Evolutionary conservation across 2,888 invertebrate genomes (phyloP).

Genomic region (Salticus scenicus): DNA sequence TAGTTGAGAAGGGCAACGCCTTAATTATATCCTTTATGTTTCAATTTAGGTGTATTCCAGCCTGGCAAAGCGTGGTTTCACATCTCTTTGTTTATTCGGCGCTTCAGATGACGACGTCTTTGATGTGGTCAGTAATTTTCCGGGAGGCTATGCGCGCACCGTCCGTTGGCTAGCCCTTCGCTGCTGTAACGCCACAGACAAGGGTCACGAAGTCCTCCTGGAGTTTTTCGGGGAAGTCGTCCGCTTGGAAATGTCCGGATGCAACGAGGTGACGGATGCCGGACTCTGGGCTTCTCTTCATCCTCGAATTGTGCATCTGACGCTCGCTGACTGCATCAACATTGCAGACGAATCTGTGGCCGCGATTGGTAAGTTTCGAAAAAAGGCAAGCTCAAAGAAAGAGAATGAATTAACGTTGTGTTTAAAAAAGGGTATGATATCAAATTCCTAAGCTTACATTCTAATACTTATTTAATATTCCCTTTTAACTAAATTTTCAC

Average conservation of each 20-base stretch:
- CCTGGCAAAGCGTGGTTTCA: constrained; percentile 88
- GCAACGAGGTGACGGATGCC: constrained; percentile 97
- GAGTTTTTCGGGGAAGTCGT: constrained; percentile 92
- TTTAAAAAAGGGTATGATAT: too few species aligned
- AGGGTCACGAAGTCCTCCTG: constrained; percentile 89
- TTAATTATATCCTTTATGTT: too few species aligned
- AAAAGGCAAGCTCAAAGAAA: too few species aligned
- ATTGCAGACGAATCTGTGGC: constrained; percentile 97
- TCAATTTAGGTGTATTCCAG: constrained; percentile 74
- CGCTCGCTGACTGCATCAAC: constrained; percentile 97
- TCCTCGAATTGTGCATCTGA: constrained; percentile 92
- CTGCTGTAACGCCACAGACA: constrained; percentile 92
- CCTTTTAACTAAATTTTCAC: too few species aligned
- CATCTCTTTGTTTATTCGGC: constrained; percentile 87
- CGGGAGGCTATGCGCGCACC: constrained; percentile 82
- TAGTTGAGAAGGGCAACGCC: too few species aligned
- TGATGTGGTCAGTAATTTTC: constrained; percentile 90
- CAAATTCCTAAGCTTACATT: too few species aligned
- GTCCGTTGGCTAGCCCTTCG: constrained; percentile 89
- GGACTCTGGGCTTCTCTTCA: constrained; percentile 96
- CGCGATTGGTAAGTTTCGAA: constrained; percentile 80
- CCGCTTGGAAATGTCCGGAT: constrained; percentile 93
- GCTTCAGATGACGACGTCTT: constrained; percentile 92
- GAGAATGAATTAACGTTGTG: too few species aligned
- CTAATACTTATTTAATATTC: too few species aligned